Conservation (phyloP, 37 sponge, comb jelly and placozoan genomes). For the Petrosia ficiformis region DNA sequence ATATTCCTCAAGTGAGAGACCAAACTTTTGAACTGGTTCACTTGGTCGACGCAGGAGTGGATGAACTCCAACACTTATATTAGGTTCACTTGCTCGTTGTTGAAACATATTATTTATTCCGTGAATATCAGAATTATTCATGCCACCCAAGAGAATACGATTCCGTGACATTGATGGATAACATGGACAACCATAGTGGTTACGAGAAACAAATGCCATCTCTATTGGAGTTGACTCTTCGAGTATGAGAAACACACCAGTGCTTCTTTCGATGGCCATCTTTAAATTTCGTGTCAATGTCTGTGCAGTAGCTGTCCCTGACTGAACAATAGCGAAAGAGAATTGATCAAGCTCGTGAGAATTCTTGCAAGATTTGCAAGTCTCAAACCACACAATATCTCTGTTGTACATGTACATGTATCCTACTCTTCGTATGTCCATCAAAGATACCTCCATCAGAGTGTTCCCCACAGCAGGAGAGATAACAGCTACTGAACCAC, state of each 20-base stretch:
- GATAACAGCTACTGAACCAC: conserved; percentile 9
- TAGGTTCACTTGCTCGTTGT: too few species aligned
- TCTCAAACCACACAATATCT: conserved; percentile 72
- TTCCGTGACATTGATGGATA: conserved; percentile 16
- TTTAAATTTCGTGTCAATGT: conserved; percentile 35
- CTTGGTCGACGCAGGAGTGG: conserved; percentile 2
- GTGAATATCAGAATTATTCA: not conserved
- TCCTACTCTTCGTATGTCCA: conserved; percentile 44
- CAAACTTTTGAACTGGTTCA: conserved; percentile 1
- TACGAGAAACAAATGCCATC: conserved; percentile 38
- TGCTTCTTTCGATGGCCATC: conserved; percentile 22
- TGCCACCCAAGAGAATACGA: conserved; percentile 23
- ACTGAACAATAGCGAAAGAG: conserved; percentile 32
- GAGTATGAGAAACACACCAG: conserved; percentile 31
- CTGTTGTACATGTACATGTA: conserved; percentile 5
- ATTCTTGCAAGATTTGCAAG: conserved; percentile 34
- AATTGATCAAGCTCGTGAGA: conserved; percentile 20
- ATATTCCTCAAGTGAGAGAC: conserved; percentile 47
- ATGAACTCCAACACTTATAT: not conserved
- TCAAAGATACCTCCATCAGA: conserved; percentile 39
- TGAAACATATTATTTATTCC: not conserved
- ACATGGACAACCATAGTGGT: conserved; percentile 58
- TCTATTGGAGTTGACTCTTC: conserved; percentile 41
- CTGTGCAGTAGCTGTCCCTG: conserved; percentile 32
- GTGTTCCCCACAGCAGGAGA: conserved; percentile 36